Conservation (phyloP, 2,888 invertebrate species). For the Mystacides longicornis region DNA sequence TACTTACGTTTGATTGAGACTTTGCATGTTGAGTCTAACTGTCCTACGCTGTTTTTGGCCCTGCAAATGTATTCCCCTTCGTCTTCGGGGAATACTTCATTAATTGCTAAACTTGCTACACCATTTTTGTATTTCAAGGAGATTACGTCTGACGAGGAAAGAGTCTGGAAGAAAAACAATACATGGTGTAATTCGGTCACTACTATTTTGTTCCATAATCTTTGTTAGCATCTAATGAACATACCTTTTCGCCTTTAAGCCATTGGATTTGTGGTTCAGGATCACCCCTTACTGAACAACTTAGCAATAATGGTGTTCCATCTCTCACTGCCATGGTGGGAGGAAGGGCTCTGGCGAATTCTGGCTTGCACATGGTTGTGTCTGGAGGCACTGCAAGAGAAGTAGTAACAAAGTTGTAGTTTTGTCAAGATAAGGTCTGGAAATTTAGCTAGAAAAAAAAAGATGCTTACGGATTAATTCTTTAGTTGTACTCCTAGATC, state of each 20-base stretch:
- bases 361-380: conserved; percentile 78
- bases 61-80: conserved; percentile 85
- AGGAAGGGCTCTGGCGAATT: conserved; percentile 70
- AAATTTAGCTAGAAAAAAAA: conserved; percentile 24
- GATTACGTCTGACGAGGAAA: conserved; percentile 74
- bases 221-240: conserved; percentile 25
- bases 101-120: conserved; percentile 78
- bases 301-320: conserved; percentile 78
- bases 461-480: conserved; percentile 69
- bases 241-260: conserved; percentile 76
- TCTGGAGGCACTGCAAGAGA: conserved; percentile 79
- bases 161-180: conserved; percentile 32
- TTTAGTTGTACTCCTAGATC: conserved; percentile 85
- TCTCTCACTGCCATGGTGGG: conserved; percentile 72
- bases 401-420: no score
- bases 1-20: conserved; percentile 75
- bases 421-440: no score
- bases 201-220: neutral
- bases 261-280: conserved; percentile 89
- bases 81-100: conserved; percentile 92
- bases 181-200: neutral
- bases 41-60: conserved; percentile 87
- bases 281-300: conserved; percentile 81
- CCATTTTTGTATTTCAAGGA: conserved; percentile 90
- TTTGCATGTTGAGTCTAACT: conserved; percentile 75